Conservation (phyloP, 2,888 invertebrate species). For the Thalpophila matura region DNA sequence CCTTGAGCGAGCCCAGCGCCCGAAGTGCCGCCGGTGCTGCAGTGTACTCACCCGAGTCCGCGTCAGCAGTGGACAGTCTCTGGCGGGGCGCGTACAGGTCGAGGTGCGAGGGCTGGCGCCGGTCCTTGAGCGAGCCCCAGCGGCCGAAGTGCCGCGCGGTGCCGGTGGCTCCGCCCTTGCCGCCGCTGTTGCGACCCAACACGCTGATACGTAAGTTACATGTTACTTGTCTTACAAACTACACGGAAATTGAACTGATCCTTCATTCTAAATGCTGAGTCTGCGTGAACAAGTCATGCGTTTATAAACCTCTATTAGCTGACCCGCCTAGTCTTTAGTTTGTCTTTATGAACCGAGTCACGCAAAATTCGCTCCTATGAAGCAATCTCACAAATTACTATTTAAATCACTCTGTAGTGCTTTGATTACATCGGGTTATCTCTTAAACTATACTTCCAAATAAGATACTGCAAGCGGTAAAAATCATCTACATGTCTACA, state of each 20-base stretch:
- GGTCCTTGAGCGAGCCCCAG: slow-evolving; percentile 95
- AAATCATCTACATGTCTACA: no score
- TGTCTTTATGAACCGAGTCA: no score
- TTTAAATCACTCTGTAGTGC: no score
- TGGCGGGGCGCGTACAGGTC: slow-evolving; percentile 83
- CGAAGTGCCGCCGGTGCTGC: slow-evolving; percentile 92
- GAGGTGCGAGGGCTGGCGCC: slow-evolving; percentile 92
- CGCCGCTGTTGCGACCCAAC: slow-evolving; percentile 82
- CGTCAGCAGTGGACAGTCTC: slow-evolving; percentile 83
- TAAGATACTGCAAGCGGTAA: no score
- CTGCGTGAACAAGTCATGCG: background rate
- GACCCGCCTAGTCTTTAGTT: no score
- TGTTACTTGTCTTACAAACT: slow-evolving; percentile 39
- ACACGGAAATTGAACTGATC: background rate
- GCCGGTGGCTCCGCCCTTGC: slow-evolving; percentile 82
- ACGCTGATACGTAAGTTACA: slow-evolving; percentile 73
- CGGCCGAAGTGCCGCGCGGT: slow-evolving; percentile 92
- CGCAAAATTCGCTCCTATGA: no score
- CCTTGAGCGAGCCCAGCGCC: slow-evolving; percentile 95
- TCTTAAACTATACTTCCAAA: no score
- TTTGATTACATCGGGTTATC: no score
- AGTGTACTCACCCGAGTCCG: slow-evolving; percentile 78
- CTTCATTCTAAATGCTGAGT: background rate
- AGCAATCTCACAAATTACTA: no score
- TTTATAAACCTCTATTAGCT: no score